A percentile compares a stretch with the other conserved stretches of the same genome.
Conservation (phyloP, 2,888 invertebrate genomes). For the Glaucopsyche alexis region DNA sequence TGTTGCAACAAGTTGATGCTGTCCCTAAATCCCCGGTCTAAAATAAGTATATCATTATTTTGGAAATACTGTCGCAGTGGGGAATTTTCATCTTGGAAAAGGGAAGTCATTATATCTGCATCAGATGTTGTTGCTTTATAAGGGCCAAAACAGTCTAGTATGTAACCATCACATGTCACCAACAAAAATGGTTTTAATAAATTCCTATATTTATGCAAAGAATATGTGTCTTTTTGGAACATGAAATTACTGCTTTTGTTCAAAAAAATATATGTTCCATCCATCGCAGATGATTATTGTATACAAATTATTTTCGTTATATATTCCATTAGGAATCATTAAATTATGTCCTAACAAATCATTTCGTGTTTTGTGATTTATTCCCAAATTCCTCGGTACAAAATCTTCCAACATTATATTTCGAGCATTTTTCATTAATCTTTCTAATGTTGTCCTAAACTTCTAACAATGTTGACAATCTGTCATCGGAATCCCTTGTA, state of each 20-base stretch:
- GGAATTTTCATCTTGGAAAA: background rate
- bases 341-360: background rate
- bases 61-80: background rate
- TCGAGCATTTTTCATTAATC: background rate
- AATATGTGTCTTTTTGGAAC: no score
- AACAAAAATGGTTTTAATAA: background rate
- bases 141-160: slow-evolving; percentile 1
- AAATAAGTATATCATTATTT: background rate
- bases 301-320: background rate
- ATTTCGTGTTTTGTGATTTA: background rate
- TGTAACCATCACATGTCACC: background rate
- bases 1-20: background rate
- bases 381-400: background rate
- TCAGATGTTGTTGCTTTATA: slow-evolving; percentile 7
- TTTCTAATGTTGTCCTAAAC: background rate
- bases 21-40: background rate
- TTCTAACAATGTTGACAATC: background rate
- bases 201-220: background rate
- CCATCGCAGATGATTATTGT: background rate
- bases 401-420: background rate
- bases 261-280: background rate
- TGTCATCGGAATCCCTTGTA: background rate
- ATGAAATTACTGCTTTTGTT: slow-evolving; percentile 1
- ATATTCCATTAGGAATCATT: background rate
- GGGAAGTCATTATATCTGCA: slow-evolving; percentile 7